Evolutionary conservation across 2,797 vertebrate species (phyloP), one percentile per base, ranked within the genome.

Genomic region (Darevskia nairensis): DNA sequence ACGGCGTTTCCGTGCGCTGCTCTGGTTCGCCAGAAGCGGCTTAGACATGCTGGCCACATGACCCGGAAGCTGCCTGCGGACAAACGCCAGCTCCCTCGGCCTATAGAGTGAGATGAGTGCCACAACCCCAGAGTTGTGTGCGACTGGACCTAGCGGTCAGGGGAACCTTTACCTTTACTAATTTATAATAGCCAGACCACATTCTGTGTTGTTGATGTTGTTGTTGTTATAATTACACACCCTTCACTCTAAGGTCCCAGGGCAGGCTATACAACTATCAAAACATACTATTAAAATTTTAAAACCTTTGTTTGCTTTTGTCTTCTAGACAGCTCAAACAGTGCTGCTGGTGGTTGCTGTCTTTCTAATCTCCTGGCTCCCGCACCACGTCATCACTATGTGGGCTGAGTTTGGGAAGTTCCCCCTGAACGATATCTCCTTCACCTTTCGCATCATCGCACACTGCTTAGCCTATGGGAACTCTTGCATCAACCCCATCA

Each of bases 361-460:
- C 6, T 98, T 98, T 94, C 95, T 97, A 87, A 86, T 98, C 80
- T 98, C 98, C 93, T 98, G 98, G 98, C 95, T 98, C 95, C 98
- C 98, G 0, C 97, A 98, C 83, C 98, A 98, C 94, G 94, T 98
- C 95, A 97, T 98, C 80, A 96, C 94, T 15, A 97, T 98, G 97
- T 98, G 98, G 98, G 98, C 96, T 88, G 97, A 97, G 92, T 98
- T 98, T 0, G 98, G 98, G 66, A 88, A 21, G 1, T 98, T 98
- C 89, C 98, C 98, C 0, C 93, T 98, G 84, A 98, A 95, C 8
- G 95, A 97, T 2, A 91, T 95, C 84, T 96, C 98, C 82, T 98
- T 98, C 27, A 97, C 94, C 9, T 97, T 98, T 61, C 96, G 97
- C 44, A 98, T 98, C 87, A 88, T 97, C 80, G 97, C 98, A 0